Evolutionary conservation across 2,888 invertebrate genomes (phyloP), one percentile per base, ranked within the genome.

Genomic region (Archaeoteleia sp.): DNA sequence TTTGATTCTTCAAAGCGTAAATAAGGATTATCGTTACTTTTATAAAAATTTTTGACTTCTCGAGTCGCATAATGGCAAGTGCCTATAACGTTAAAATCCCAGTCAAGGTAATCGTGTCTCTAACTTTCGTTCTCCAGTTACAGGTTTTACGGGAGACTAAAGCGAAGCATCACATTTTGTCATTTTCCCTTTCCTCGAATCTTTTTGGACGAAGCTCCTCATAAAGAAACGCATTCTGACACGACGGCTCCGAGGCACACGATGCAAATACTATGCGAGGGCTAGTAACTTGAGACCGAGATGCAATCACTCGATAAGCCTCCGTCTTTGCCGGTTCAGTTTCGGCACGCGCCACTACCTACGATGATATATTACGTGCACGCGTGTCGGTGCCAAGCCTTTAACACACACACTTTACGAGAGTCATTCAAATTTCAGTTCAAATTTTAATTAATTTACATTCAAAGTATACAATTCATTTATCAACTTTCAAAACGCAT

Each of bases 321-420:
- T 25, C 35, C 53, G 39, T 53, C 53, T 40, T 17, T 27, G 46
- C 61, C 70, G 70, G 74, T 74, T 74, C 74, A 76, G 75, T 78
- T 82, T 80, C 76, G 81, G 81, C 81, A 80, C 81, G 81, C 77
- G 81, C 76, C 81, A 67, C 61, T 67, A 55, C 49, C 51, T 61
- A 67, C 60, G 67, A 61, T 67, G 67, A 67, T 61, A 45, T 51
- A 57, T 55, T 46, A 20, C 43, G 40, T 20, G 61, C 66, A 60
- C 54, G 57, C 57, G 65, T 57, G 45, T 53, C 49, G 49, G 25
- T 49, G 55, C 62, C 42, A 63, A 62, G 34, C n/a, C n/a, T n/a
- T n/a, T n/a, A n/a, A n/a, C n/a, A n/a, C n/a, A n/a, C n/a, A n/a
- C n/a, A n/a, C n/a, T n/a, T n/a, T n/a, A n/a, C n/a, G n/a, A n/a